Conservation (phyloP, 2,888 invertebrate genomes). For the Chrysotoxum bicinctum region DNA sequence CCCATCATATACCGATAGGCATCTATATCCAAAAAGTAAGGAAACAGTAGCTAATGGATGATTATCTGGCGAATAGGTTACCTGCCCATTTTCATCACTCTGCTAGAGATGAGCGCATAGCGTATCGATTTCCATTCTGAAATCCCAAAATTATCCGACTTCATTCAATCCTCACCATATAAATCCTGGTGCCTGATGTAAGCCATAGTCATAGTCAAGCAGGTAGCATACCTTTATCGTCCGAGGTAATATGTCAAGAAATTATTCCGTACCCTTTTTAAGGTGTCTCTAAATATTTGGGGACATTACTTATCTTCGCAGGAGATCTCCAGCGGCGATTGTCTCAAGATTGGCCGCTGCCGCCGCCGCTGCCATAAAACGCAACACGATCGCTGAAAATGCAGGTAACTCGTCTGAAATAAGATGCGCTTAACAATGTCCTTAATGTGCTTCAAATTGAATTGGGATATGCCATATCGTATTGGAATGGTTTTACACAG, state of each 20-base stretch:
- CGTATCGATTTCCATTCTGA: slow-evolving; percentile 64
- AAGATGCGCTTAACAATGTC: slow-evolving; percentile 54
- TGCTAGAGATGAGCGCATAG: slow-evolving; percentile 12
- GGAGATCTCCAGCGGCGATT: slow-evolving; percentile 52
- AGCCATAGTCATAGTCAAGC: slow-evolving; percentile 5
- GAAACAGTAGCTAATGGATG: slow-evolving; percentile 73
- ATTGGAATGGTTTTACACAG: slow-evolving; percentile 67
- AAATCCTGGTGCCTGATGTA: background rate
- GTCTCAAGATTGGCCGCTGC: slow-evolving; percentile 47
- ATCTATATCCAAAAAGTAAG: slow-evolving; percentile 47
- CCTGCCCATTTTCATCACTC: slow-evolving; percentile 71
- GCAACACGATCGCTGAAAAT: slow-evolving; percentile 35
- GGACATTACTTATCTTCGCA: slow-evolving; percentile 55
- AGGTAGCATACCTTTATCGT: slow-evolving; percentile 48
- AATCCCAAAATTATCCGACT: slow-evolving; percentile 50
- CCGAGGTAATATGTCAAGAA: slow-evolving; percentile 67
- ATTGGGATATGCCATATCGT: slow-evolving; percentile 58
- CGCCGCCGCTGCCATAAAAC: slow-evolving; percentile 3
- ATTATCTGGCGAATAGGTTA: slow-evolving; percentile 71
- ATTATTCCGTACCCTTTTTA: slow-evolving; percentile 69
- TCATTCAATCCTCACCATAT: slow-evolving; percentile 36
- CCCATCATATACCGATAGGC: slow-evolving; percentile 17
- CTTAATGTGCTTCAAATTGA: slow-evolving; percentile 62
- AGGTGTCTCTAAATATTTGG: slow-evolving; percentile 71
- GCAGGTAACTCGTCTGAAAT: slow-evolving; percentile 45